A percentile compares a stretch with the other conserved stretches of the same genome.
These are phyloP conservation scores for Sisor rabdophorus DNA, from an alignment of 2,113 vertebrate genomes.

Conservation along the genomic window DNA sequence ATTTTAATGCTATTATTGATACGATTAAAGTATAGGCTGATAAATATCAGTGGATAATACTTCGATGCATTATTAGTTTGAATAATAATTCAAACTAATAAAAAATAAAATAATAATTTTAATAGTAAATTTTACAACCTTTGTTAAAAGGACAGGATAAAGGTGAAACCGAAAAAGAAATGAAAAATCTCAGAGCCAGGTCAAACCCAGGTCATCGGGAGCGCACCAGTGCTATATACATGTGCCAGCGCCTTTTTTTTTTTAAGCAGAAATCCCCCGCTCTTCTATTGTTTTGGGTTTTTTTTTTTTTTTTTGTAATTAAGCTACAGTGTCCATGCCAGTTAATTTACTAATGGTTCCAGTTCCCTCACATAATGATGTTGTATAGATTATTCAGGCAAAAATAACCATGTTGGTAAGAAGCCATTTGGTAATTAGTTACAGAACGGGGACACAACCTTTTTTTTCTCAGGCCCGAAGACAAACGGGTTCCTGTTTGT, in stretches of 20 bases:
- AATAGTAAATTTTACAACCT: too few relatives aligned
- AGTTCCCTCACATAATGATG: slow-evolving; percentile 21
- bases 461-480: background rate
- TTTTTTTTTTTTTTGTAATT: slow-evolving; percentile 11
- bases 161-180: too few relatives aligned
- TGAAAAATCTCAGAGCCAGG: too few relatives aligned
- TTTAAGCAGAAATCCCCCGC: background rate
- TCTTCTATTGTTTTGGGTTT: background rate
- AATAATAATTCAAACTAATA: too few relatives aligned
- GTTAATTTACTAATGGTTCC: slow-evolving; percentile 30
- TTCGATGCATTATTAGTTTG: too few relatives aligned
- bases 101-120: too few relatives aligned
- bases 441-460: background rate
- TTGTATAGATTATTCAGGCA: slow-evolving; percentile 18
- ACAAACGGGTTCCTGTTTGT: slow-evolving; percentile 6
- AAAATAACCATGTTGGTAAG: slow-evolving; percentile 26
- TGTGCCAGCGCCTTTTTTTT: background rate
- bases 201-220: too few relatives aligned
- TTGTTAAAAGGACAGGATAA: too few relatives aligned
- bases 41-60: too few relatives aligned
- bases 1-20: too few relatives aligned
- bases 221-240: background rate
- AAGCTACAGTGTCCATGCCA: slow-evolving; percentile 17
- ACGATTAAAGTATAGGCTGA: too few relatives aligned
- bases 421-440: slow-evolving; percentile 21